These are phyloP conservation scores for Mongoloraphidia duomilia DNA, from an alignment of 2,888 invertebrate species.

Conservation along the genomic window DNA sequence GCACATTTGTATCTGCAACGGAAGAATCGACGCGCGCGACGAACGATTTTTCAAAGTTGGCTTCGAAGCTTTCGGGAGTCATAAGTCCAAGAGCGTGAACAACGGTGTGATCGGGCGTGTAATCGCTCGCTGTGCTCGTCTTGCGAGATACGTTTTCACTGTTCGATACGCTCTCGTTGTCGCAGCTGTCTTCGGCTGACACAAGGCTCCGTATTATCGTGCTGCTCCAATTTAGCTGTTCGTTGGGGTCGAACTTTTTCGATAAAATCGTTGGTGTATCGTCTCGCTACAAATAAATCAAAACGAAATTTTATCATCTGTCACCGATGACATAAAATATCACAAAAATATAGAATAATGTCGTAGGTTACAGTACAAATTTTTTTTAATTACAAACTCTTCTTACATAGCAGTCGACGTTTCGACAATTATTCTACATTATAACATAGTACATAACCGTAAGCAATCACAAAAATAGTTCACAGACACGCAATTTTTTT, in stretches of 20 bases:
- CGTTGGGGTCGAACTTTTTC: slow-evolving; percentile 2
- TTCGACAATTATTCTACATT: too few species aligned
- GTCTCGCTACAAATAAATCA: slow-evolving; percentile 1
- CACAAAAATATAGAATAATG: too few species aligned
- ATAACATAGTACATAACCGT: too few species aligned
- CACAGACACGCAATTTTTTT: too few species aligned
- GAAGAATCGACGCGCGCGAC: slow-evolving; percentile 10
- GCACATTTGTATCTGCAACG: slow-evolving; percentile 19
- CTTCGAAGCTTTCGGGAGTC: neutral
- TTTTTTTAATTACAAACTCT: too few species aligned
- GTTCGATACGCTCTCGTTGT: slow-evolving; percentile 27
- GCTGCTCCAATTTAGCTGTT: neutral
- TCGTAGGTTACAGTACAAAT: too few species aligned
- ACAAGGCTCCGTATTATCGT: slow-evolving; percentile 2
- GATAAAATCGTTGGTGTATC: slow-evolving; percentile 3
- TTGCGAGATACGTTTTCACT: slow-evolving; percentile 36
- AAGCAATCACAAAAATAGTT: too few species aligned
- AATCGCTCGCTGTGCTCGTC: slow-evolving; percentile 41
- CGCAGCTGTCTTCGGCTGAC: slow-evolving; percentile 1
- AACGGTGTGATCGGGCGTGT: slow-evolving; percentile 38
- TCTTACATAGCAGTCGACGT: too few species aligned
- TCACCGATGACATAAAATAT: too few species aligned
- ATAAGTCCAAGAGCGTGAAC: slow-evolving; percentile 16
- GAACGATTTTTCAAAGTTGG: too few species aligned
- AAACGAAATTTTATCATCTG: too few species aligned